A percentile compares a stretch with the other conserved stretches of the same genome.
These are phyloP conservation scores for Synergus itoensis DNA, from an alignment of 2,888 invertebrate genomes.

Conservation along the genomic window DNA sequence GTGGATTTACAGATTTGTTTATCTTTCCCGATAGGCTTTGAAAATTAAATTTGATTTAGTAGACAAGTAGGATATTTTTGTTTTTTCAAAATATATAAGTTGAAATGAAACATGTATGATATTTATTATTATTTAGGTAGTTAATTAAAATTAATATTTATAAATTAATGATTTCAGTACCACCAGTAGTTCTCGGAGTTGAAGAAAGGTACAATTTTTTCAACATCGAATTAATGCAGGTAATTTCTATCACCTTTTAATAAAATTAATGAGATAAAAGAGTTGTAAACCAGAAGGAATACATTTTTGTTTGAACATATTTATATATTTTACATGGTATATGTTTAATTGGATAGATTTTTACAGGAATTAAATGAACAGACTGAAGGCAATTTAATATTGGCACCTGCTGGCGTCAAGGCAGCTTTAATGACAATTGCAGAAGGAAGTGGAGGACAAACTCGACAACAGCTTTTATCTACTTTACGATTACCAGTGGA, in stretches of 20 bases:
- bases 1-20: conserved; percentile 9
- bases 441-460: conserved; percentile 82
- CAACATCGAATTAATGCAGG: conserved; percentile 80
- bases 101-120: neutral
- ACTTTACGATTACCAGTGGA: conserved; percentile 80
- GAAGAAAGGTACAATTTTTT: conserved; percentile 79
- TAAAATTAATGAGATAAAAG: neutral
- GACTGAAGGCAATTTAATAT: conserved; percentile 80
- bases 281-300: conserved; percentile 33
- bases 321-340: too few species aligned
- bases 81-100: neutral
- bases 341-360: conserved; percentile 12
- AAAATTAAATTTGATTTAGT: neutral
- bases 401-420: conserved; percentile 85
- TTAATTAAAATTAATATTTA: neutral
- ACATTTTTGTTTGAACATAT: neutral
- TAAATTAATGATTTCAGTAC: conserved; percentile 19
- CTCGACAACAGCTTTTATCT: conserved; percentile 81
- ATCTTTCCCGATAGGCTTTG: neutral
- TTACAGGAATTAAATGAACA: conserved; percentile 54
- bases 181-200: conserved; percentile 30
- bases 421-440: conserved; percentile 82
- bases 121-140: neutral
- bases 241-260: conserved; percentile 60
- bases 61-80: neutral